Percentiles rank a stretch among this genome's conserved stretches.
phyloP scores from a whole-genome alignment of 1,140 invertebrate species.

The Steinernema feltiae region DNA sequence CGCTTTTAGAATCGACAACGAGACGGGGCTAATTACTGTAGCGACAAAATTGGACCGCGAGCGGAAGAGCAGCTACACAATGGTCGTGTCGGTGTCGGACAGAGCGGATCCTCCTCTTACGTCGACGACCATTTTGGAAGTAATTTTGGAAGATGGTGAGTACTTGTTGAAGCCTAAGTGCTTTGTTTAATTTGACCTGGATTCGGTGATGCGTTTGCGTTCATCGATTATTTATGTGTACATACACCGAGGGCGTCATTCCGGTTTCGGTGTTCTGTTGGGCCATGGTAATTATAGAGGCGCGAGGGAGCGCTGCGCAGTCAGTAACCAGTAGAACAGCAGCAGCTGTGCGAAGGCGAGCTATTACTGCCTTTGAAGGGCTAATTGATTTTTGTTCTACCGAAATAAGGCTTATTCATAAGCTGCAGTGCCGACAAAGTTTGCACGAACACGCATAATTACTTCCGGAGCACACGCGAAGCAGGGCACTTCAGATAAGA shows the following conservation, averaged over 20 bases:
- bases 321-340: slow-evolving; percentile 11
- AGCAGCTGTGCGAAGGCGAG: background rate
- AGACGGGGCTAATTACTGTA: slow-evolving; percentile 76
- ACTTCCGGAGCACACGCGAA: background rate
- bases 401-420: slow-evolving; percentile 7
- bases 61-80: slow-evolving; percentile 70
- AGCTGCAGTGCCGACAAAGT: background rate
- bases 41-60: slow-evolving; percentile 78
- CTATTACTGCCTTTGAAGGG: background rate
- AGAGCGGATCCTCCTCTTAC: slow-evolving; percentile 77
- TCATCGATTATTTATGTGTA: slow-evolving; percentile 13
- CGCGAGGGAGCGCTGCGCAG: background rate
- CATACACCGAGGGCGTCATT: slow-evolving; percentile 14
- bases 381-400: slow-evolving; percentile 15
- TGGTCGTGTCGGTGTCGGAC: slow-evolving; percentile 76
- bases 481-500: background rate
- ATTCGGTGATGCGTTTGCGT: slow-evolving; percentile 3
- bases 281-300: slow-evolving; percentile 11
- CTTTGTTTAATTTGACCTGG: slow-evolving; percentile 1
- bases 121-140: slow-evolving; percentile 71
- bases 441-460: slow-evolving; percentile 2
- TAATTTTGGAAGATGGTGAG: slow-evolving; percentile 73
- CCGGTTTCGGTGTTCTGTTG: background rate
- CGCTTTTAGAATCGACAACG: slow-evolving; percentile 73
- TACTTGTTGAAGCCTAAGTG: slow-evolving; percentile 14